phyloP scores from a whole-genome alignment of 2,797 vertebrate genomes.

The Echiichthys vipera region DNA sequence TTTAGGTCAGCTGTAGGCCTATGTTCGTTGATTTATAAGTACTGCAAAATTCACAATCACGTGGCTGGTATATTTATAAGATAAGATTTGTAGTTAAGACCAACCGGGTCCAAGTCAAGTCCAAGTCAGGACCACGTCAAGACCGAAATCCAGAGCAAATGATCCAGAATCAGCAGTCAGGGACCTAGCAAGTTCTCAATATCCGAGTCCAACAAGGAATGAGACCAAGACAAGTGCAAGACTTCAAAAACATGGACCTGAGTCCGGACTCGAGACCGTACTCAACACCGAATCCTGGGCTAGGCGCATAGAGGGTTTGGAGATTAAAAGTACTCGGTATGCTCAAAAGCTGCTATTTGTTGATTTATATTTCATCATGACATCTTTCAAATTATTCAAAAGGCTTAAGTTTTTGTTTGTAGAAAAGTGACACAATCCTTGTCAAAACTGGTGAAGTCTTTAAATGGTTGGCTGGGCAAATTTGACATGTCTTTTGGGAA shows the following conservation, averaged over 20 bases:
- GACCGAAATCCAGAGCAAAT: no score
- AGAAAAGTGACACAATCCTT: slow-evolving; percentile 55
- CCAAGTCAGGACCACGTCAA: no score
- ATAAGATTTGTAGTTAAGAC: no score
- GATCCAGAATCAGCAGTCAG: no score
- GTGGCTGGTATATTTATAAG: not conserved
- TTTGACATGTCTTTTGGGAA: slow-evolving; percentile 61
- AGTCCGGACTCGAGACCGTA: no score
- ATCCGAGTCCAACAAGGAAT: no score
- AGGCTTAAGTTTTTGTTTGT: slow-evolving; percentile 39
- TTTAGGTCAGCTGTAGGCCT: not conserved
- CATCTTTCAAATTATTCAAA: slow-evolving; percentile 46
- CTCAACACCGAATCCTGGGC: no score
- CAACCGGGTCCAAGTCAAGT: no score
- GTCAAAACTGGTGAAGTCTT: slow-evolving; percentile 58
- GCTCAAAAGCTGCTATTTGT: slow-evolving; percentile 27
- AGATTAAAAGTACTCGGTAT: not conserved
- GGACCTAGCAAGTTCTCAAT: no score
- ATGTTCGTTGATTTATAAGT: not conserved
- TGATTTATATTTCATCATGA: slow-evolving; percentile 22
- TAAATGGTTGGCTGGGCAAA: slow-evolving; percentile 35
- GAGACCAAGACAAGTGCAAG: no score
- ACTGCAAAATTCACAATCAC: not conserved
- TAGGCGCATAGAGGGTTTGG: not conserved
- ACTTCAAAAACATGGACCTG: no score